Evolutionary conservation across 2,888 invertebrate genomes (phyloP).

Genomic region (Ectemnius cavifrons): DNA sequence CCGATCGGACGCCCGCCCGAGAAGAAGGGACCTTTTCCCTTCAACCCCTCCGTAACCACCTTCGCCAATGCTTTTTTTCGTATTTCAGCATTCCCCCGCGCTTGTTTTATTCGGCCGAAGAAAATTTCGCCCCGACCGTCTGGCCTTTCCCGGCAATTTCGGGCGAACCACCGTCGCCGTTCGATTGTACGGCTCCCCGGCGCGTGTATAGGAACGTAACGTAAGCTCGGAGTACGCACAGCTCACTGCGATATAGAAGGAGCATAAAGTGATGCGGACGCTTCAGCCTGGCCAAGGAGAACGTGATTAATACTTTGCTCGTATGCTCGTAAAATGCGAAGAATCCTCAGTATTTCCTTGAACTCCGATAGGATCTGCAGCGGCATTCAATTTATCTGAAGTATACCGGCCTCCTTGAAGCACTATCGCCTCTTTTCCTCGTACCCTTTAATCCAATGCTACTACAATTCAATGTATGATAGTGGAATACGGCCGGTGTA

Average conservation of each 20-base stretch:
- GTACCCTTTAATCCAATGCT: background rate
- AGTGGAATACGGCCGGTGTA: background rate
- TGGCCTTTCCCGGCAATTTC: background rate
- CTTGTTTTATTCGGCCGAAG: constrained; percentile 16
- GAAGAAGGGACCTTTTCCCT: constrained; percentile 40
- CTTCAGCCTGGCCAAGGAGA: background rate
- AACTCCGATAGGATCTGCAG: background rate
- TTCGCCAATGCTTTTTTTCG: constrained; percentile 29
- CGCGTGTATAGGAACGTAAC: background rate
- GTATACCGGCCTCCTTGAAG: background rate
- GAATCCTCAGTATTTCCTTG: background rate
- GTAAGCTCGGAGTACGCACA: background rate
- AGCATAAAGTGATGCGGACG: background rate
- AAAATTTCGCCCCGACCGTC: constrained; percentile 19
- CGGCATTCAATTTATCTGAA: background rate
- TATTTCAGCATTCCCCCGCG: constrained; percentile 30
- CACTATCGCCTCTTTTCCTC: constrained; percentile 8
- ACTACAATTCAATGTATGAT: background rate
- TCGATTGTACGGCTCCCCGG: background rate
- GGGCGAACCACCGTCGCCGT: background rate
- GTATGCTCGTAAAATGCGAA: background rate
- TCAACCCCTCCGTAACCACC: constrained; percentile 22
- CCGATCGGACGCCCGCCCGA: constrained; percentile 48
- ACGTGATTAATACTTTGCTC: background rate
- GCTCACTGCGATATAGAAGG: background rate